Percentiles rank a stretch among this genome's conserved stretches.
phyloP scores from a whole-genome alignment of 2,113 vertebrate genomes.

The Crotalus helleri region DNA sequence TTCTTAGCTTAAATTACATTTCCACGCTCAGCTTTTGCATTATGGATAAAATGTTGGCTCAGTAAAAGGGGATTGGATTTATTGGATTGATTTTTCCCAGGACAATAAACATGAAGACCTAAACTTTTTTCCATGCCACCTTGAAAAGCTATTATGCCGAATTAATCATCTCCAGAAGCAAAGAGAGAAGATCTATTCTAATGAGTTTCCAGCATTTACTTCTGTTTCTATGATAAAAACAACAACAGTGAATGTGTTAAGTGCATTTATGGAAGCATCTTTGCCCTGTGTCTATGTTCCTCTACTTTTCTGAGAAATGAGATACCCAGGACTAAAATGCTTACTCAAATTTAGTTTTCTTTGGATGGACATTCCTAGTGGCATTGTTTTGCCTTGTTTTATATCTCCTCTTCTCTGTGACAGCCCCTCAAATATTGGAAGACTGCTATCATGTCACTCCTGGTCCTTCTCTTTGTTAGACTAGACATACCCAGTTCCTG shows the following conservation, averaged over 20 bases:
- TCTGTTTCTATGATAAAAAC: not conserved
- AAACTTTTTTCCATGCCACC: not conserved
- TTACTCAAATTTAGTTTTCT: not conserved
- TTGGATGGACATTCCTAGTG: not conserved
- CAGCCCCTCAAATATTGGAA: not conserved
- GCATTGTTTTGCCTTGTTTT: not conserved
- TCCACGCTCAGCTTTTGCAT: not conserved
- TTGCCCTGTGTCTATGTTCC: not conserved
- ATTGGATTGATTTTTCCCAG: not conserved
- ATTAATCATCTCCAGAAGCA: not conserved
- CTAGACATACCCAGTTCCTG: not conserved
- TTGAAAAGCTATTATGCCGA: constrained; percentile 10
- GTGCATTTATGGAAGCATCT: too few species aligned
- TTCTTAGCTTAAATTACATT: not conserved
- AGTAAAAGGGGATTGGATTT: not conserved
- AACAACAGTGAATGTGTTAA: not conserved
- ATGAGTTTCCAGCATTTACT: not conserved
- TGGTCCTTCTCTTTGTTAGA: not conserved
- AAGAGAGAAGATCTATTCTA: not conserved
- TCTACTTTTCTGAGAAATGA: not conserved
- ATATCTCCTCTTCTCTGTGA: not conserved
- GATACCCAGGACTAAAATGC: not conserved
- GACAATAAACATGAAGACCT: not conserved
- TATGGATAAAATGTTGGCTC: not conserved
- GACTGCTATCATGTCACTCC: not conserved